Evolutionary conservation across 2,888 invertebrate species (phyloP).

Genomic region (Arrhopalites spinosus): DNA sequence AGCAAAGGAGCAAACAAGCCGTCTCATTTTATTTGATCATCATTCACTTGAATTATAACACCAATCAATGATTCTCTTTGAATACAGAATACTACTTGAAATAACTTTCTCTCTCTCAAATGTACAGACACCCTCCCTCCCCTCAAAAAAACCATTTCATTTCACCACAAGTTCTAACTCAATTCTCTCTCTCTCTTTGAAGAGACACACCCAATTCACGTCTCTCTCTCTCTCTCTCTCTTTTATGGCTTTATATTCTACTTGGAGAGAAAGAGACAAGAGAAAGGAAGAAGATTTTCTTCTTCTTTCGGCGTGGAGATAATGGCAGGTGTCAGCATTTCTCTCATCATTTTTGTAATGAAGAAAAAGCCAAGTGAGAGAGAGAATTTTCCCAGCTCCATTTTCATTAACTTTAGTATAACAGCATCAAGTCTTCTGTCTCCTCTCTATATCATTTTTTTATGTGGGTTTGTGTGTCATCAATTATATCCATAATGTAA

Average conservation of each 20-base stretch:
- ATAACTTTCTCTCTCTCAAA: not conserved
- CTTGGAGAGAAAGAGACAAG: slow-evolving; percentile 1
- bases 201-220: not conserved
- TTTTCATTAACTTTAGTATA: no score
- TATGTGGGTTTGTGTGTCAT: no score
- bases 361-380: not conserved
- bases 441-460: no score
- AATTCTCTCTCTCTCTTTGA: not conserved
- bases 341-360: not conserved
- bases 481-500: no score
- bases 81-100: slow-evolving; percentile 25
- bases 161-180: not conserved
- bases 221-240: not conserved
- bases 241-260: slow-evolving; percentile 7
- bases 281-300: not conserved
- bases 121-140: not conserved
- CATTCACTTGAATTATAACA: slow-evolving; percentile 31
- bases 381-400: not conserved
- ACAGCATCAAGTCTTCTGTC: no score
- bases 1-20: slow-evolving; percentile 32
- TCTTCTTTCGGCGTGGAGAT: no score
- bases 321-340: no score
- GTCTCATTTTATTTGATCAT: slow-evolving; percentile 35
- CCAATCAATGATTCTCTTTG: slow-evolving; percentile 35
- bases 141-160: no score